Conservation (phyloP, 2,888 invertebrate species). For the Linyphia triangularis region DNA sequence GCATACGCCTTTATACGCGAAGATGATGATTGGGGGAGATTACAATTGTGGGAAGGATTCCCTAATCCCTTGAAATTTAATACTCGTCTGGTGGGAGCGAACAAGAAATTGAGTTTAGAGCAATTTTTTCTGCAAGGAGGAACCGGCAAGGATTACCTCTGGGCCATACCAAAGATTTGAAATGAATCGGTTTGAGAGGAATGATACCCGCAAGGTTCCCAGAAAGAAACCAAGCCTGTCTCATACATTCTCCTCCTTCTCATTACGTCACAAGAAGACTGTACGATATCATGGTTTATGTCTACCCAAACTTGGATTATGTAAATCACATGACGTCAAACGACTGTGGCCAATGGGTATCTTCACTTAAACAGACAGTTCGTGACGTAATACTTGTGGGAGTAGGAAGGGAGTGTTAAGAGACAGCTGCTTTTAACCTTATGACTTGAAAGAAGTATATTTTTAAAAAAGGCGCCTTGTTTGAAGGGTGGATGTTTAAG, state of each 20-base stretch:
- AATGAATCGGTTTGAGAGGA: constrained; percentile 27
- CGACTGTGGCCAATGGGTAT: no score
- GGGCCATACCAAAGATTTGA: constrained; percentile 10
- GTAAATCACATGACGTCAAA: no score
- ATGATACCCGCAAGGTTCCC: not conserved
- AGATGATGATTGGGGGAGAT: constrained; percentile 19
- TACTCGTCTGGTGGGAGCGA: constrained; percentile 20
- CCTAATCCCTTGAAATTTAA: constrained; percentile 48
- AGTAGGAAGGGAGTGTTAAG: no score
- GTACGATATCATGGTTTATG: no score
- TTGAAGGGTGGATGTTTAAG: not conserved
- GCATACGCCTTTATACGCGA: not conserved
- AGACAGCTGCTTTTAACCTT: no score
- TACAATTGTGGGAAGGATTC: constrained; percentile 5
- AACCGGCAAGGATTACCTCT: constrained; percentile 12
- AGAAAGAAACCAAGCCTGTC: no score
- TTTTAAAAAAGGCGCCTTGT: not conserved
- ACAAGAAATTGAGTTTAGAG: constrained; percentile 29
- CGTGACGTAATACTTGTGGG: no score
- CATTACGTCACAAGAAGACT: no score
- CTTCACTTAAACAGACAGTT: no score
- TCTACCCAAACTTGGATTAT: no score
- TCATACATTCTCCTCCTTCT: no score
- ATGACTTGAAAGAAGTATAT: no score
- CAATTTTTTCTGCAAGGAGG: not conserved